phyloP scores from a whole-genome alignment of 30 jellyfish, hydroid and myxozoan genomes.

The Nemopilema nomurai region DNA sequence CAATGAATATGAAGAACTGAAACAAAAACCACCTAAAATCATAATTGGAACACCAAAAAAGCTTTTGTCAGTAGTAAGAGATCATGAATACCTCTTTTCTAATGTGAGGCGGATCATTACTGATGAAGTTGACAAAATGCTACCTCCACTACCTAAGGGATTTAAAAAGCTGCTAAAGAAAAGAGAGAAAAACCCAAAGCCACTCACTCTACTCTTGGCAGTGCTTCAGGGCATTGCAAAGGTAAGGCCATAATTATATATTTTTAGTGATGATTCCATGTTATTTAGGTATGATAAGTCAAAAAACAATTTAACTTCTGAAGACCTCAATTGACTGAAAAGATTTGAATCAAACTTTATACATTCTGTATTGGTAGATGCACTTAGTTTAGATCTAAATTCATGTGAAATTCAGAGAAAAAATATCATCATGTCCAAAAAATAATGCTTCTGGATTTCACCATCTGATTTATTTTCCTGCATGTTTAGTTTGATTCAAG shows the following conservation, averaged over 20 bases:
- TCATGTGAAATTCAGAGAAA: too few relatives aligned
- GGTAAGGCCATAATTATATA: constrained; percentile 14
- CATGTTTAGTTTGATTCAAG: too few relatives aligned
- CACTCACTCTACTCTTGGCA: constrained; percentile 68
- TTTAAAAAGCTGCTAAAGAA: constrained; percentile 20
- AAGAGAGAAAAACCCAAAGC: constrained; percentile 69
- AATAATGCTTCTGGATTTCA: too few relatives aligned
- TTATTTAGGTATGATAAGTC: background rate
- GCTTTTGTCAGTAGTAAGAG: constrained; percentile 58
- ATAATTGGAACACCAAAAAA: constrained; percentile 88
- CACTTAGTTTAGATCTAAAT: too few relatives aligned
- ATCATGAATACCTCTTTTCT: constrained; percentile 71
- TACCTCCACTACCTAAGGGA: constrained; percentile 64
- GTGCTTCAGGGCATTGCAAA: constrained; percentile 54
- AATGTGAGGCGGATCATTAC: constrained; percentile 66
- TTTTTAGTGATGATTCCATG: background rate
- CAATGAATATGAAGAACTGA: constrained; percentile 54
- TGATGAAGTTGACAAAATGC: constrained; percentile 91
- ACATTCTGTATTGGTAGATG: too few relatives aligned
- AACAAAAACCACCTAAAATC: constrained; percentile 65
- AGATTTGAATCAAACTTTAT: too few relatives aligned
- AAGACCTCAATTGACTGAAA: too few relatives aligned
- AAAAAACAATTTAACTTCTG: too few relatives aligned
- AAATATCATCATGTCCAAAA: too few relatives aligned
- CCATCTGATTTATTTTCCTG: too few relatives aligned